Percentiles rank a stretch among this genome's conserved stretches.
Evolutionary conservation across 2,797 vertebrate species (phyloP).

Genomic region (Phyllotis vaccarum): DNA sequence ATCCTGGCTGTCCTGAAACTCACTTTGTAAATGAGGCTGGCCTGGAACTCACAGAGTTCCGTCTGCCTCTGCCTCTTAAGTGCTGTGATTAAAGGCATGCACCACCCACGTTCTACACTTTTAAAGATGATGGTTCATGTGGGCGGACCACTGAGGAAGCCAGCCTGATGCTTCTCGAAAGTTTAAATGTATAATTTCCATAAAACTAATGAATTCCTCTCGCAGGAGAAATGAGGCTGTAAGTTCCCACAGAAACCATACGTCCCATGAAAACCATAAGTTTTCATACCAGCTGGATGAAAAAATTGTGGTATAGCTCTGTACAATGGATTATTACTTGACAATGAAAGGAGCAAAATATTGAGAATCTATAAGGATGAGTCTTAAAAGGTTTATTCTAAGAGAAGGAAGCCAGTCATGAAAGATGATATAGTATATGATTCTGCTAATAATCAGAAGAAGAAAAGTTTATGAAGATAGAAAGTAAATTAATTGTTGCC

Average conservation of each 20-base stretch:
- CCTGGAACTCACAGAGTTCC: not conserved
- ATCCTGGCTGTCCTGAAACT: not conserved
- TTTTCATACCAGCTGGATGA: not conserved
- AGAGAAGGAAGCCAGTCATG: conserved; percentile 33
- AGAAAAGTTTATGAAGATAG: not conserved
- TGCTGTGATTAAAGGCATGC: not conserved
- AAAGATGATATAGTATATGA: conserved; percentile 3
- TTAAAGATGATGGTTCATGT: not conserved
- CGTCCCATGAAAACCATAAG: too few species aligned
- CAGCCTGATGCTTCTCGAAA: conserved; percentile 13
- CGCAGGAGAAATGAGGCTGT: conserved; percentile 37
- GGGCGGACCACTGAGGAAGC: not conserved
- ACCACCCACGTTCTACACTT: not conserved
- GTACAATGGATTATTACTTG: not conserved
- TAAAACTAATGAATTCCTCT: conserved; percentile 35
- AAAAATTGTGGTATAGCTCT: not conserved
- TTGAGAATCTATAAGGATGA: not conserved
- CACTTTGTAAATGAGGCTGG: not conserved
- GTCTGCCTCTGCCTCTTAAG: not conserved
- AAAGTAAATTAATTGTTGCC: not conserved
- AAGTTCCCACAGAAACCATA: conserved; percentile 10
- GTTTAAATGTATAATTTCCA: conserved; percentile 34
- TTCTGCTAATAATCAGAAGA: not conserved
- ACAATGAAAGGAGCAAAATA: not conserved
- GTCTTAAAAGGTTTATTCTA: conserved; percentile 41